Evolutionary conservation across 1,140 invertebrate species (phyloP).

Genomic region (Dendrolimus punctatus): DNA sequence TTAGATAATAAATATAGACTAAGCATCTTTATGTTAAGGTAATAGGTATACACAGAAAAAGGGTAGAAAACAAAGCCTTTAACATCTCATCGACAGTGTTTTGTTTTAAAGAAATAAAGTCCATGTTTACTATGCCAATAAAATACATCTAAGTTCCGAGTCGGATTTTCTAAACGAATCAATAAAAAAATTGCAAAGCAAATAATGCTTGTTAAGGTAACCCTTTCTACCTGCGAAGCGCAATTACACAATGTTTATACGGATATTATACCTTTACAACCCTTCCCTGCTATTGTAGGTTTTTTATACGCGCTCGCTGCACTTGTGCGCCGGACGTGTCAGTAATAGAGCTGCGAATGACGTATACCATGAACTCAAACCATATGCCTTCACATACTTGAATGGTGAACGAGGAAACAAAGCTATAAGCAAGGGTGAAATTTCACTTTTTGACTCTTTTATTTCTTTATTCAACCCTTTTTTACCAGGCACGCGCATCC

Average conservation of each 20-base stretch:
- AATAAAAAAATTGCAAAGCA: constrained; percentile 1
- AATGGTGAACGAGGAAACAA: constrained; percentile 6
- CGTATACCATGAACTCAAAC: constrained; percentile 12
- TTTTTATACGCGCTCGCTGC: constrained; percentile 36
- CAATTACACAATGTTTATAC: constrained; percentile 68
- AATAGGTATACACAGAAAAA: too few relatives aligned
- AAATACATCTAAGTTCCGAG: too few relatives aligned
- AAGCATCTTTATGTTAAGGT: too few relatives aligned
- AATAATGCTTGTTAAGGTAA: constrained; percentile 21
- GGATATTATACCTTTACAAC: constrained; percentile 55
- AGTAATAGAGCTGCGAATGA: constrained; percentile 34
- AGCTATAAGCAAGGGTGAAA: background rate
- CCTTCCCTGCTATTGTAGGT: constrained; percentile 53
- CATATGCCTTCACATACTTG: constrained; percentile 13
- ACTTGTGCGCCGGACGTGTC: constrained; percentile 41
- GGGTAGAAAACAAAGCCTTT: too few relatives aligned
- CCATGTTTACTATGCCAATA: too few relatives aligned
- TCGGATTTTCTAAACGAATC: background rate
- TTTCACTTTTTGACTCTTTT: constrained; percentile 28
- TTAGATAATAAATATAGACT: too few relatives aligned
- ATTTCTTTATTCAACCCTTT: constrained; percentile 37
- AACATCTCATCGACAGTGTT: too few relatives aligned
- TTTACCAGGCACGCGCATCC: constrained; percentile 17
- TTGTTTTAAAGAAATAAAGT: too few relatives aligned
- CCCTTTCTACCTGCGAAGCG: constrained; percentile 50